These are phyloP conservation scores for Agrotis segetum DNA, from an alignment of 2,888 invertebrate species.

Conservation along the genomic window DNA sequence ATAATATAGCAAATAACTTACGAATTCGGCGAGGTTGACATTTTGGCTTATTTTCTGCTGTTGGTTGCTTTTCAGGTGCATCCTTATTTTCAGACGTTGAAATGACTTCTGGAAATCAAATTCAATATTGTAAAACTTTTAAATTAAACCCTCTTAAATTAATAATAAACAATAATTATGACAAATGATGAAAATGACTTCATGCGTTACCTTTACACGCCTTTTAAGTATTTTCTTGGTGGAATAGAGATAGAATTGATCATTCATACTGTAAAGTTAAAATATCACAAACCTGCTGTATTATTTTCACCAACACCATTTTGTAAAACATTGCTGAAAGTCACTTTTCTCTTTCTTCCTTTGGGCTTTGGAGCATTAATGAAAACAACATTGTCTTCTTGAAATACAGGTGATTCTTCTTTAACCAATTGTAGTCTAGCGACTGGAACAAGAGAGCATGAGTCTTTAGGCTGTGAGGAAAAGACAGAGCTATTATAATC, in stretches of 20 bases:
- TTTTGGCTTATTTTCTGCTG: conserved; percentile 14
- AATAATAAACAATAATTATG: no score
- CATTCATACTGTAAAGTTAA: no score
- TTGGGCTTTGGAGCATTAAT: background rate
- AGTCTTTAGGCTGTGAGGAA: no score
- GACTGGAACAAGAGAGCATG: conserved; percentile 65
- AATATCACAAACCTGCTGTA: conserved; percentile 32
- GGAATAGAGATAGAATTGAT: no score
- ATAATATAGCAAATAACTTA: conserved; percentile 3
- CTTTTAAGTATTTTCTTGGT: no score
- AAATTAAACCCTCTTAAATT: no score
- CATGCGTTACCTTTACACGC: no score
- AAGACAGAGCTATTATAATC: no score
- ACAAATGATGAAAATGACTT: no score
- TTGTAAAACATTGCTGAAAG: conserved; percentile 29
- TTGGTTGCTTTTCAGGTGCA: conserved; percentile 9
- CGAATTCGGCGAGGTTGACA: conserved; percentile 14
- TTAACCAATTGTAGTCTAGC: conserved; percentile 65
- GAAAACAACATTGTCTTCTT: conserved; percentile 11
- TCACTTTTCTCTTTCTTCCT: conserved; percentile 17
- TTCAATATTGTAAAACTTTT: no score
- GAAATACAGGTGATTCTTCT: conserved; percentile 18
- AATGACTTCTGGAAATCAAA: conserved; percentile 18
- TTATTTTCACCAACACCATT: conserved; percentile 7
- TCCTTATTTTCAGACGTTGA: background rate